A percentile compares a stretch with the other conserved stretches of the same genome.
phyloP scores from a whole-genome alignment of 2,113 vertebrate species.

The Globicephala melas region DNA sequence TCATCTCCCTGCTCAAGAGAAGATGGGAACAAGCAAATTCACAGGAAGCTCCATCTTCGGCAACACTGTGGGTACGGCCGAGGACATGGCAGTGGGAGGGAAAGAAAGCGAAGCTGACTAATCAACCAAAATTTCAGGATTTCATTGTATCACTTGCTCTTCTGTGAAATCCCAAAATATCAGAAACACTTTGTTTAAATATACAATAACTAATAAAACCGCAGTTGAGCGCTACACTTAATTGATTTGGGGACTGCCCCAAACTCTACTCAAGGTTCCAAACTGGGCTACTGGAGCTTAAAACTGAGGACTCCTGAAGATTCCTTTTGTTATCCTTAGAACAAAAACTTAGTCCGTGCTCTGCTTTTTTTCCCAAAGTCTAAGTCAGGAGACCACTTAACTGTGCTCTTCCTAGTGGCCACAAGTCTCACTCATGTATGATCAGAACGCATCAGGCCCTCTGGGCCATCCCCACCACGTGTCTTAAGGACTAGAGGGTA shows the following conservation, averaged over 20 bases:
- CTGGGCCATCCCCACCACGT: background rate
- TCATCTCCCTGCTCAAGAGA: background rate
- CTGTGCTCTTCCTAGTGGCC: background rate
- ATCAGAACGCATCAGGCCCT: background rate
- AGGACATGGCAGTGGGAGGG: background rate
- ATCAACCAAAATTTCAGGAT: background rate
- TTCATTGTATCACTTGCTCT: conserved; percentile 25
- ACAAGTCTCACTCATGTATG: background rate
- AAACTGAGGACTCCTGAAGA: background rate
- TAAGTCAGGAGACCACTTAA: background rate
- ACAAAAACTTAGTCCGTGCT: background rate
- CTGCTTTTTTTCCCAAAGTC: background rate
- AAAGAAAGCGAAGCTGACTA: background rate
- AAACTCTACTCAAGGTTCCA: background rate
- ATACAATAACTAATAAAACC: background rate
- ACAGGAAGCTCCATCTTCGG: background rate
- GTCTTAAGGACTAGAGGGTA: conserved; percentile 1
- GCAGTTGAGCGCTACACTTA: background rate
- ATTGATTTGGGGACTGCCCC: background rate
- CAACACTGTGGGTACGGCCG: background rate
- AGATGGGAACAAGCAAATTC: background rate
- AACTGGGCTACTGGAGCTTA: background rate
- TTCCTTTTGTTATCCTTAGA: background rate
- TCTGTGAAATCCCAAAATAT: conserved; percentile 18
- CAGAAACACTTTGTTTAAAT: conserved; percentile 24